These are phyloP conservation scores for Syrista parreyssii DNA, from an alignment of 2,888 invertebrate genomes.

Conservation along the genomic window DNA sequence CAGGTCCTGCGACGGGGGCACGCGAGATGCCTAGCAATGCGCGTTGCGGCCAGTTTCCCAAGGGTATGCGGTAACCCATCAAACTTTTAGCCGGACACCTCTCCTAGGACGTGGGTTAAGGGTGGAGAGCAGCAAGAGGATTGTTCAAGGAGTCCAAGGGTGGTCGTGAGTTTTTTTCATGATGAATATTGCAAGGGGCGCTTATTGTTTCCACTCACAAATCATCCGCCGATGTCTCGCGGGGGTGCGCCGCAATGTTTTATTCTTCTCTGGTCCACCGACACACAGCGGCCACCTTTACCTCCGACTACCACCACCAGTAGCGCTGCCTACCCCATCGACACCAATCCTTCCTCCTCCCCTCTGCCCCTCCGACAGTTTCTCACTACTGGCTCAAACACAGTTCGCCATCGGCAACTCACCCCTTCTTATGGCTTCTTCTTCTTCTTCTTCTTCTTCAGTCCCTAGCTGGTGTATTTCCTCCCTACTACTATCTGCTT, in stretches of 20 bases:
- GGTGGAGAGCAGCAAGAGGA: conserved; percentile 23
- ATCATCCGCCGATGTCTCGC: conserved; percentile 64
- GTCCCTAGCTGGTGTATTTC: conserved; percentile 9
- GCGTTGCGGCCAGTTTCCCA: conserved; percentile 53
- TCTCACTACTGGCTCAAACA: neutral
- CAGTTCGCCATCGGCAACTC: neutral
- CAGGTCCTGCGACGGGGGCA: conserved; percentile 48
- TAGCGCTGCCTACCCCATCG: neutral
- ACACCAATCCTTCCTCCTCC: neutral
- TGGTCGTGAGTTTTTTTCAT: conserved; percentile 26
- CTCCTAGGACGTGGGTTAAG: conserved; percentile 14
- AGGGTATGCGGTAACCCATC: conserved; percentile 62
- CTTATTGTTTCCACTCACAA: conserved; percentile 66
- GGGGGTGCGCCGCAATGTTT: conserved; percentile 58
- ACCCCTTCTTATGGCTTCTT: neutral
- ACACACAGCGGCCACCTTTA: neutral
- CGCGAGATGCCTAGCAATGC: conserved; percentile 61
- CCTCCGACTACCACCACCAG: neutral
- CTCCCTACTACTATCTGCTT: neutral
- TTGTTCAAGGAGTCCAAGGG: conserved; percentile 38
- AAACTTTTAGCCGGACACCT: conserved; percentile 65
- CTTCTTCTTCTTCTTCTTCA: conserved; percentile 6
- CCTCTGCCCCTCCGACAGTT: neutral
- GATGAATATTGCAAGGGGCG: conserved; percentile 65
- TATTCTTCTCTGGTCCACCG: conserved; percentile 45